Evolutionary conservation across 2,113 vertebrate species (phyloP).

Genomic region (Plestiodon gilberti): DNA sequence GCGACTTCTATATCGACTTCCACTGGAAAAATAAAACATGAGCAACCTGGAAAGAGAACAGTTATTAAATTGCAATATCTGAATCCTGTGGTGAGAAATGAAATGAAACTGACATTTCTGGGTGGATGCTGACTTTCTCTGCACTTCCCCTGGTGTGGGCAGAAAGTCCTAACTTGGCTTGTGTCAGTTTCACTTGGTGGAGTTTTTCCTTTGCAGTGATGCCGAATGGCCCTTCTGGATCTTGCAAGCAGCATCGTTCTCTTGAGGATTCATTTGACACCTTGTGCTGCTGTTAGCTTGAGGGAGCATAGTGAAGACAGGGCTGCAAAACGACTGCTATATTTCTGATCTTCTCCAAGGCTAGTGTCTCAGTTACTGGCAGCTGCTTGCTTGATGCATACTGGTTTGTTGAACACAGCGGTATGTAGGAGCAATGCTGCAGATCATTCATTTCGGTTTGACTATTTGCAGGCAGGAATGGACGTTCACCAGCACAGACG

Average conservation of each 20-base stretch:
- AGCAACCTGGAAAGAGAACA: conserved; percentile 35
- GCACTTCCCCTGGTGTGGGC: conserved; percentile 38
- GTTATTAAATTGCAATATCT: conserved; percentile 40
- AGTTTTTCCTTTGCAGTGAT: not conserved
- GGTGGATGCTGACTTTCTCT: conserved; percentile 18
- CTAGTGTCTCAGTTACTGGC: not conserved
- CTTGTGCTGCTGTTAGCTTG: conserved; percentile 1
- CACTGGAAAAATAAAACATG: conserved; percentile 36
- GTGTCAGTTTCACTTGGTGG: conserved; percentile 41
- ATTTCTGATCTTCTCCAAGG: not conserved
- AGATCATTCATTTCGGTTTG: not conserved
- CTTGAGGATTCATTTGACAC: not conserved
- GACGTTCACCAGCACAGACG: not conserved
- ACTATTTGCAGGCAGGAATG: not conserved
- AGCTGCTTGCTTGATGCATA: not conserved
- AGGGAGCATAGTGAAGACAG: not conserved
- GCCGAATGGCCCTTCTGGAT: not conserved
- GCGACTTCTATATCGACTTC: conserved; percentile 41
- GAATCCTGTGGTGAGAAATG: conserved; percentile 33
- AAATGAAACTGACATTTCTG: conserved; percentile 57
- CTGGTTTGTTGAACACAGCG: not conserved
- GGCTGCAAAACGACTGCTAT: not conserved
- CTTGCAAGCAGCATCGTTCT: not conserved
- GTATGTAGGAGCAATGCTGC: not conserved
- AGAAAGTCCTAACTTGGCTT: conserved; percentile 34